Conservation (phyloP, 2,888 invertebrate genomes). For the Noctua comes region DNA sequence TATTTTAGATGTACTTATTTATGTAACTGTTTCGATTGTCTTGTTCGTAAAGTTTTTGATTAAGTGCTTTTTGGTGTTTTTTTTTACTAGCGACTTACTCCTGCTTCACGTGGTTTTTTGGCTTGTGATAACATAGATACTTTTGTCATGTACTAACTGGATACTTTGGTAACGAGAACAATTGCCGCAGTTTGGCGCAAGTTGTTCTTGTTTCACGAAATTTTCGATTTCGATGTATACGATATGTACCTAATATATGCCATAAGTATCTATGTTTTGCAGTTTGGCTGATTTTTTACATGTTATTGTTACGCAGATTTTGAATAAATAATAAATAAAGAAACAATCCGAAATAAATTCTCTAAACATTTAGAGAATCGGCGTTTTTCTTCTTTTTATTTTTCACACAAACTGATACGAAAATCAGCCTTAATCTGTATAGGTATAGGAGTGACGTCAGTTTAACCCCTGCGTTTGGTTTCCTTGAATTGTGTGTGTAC, state of each 20-base stretch:
- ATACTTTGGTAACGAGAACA: too few relatives aligned
- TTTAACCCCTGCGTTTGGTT: slow-evolving; percentile 13
- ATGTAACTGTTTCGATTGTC: slow-evolving; percentile 53
- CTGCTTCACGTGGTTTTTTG: neutral
- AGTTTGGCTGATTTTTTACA: too few relatives aligned
- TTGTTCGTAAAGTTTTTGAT: slow-evolving; percentile 49
- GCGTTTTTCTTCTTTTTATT: neutral
- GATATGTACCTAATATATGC: too few relatives aligned
- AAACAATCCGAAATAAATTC: neutral
- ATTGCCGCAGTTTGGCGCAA: too few relatives aligned
- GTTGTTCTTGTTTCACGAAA: too few relatives aligned
- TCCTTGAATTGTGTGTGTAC: slow-evolving; percentile 28
- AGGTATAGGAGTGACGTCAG: slow-evolving; percentile 2
- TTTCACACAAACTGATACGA: neutral
- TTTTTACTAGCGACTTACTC: neutral
- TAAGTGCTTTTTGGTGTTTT: slow-evolving; percentile 17
- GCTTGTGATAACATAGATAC: neutral
- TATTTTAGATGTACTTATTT: slow-evolving; percentile 61
- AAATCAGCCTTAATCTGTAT: neutral
- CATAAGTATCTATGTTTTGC: too few relatives aligned
- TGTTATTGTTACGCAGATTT: too few relatives aligned
- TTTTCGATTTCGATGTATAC: too few relatives aligned
- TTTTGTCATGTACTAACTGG: neutral
- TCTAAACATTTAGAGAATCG: neutral
- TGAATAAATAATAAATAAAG: too few relatives aligned